Base-by-base conservation (phyloP, 1,140 invertebrate species). In the Ctenoplectra terminalis region DNA sequence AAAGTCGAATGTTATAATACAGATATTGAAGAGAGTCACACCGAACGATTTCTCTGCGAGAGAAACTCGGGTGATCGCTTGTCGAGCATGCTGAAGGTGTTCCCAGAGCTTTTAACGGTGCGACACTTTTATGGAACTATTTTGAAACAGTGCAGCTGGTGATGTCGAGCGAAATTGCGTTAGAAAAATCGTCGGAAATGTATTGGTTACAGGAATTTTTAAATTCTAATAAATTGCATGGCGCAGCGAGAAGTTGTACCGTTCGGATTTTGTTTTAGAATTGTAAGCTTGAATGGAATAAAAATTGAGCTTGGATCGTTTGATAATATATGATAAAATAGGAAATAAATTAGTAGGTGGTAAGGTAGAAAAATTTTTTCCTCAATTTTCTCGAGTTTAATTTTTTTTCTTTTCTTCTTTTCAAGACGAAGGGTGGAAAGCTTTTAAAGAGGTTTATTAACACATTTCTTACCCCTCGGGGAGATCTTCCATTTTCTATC, bases 61-160 rank as follows among this genome's bases (percentile, higher is more conserved):
- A 29, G 26, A n/a, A 20, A 67, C 40, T 67, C 9, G 26, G 17
- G n/a, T 46, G 23, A 70, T n/a, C 67, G 48, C 23, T 70, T 70
- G 34, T 70, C 31, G 66, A 34, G 11, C 43, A 50, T 15, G 20
- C 17, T 3, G 67, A 7, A 34, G 13, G 46, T 50, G 5, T 52
- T n/a, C 23, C 3, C 20, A 20, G 8, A 50, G 43, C 40, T 46
- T 69, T 23, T 13, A 50, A 69, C 43, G 17, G 29, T 9, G 17
- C 46, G 11, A 50, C 29, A 34, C 0, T 52, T 69, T 34, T 34
- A 69, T 17, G 6, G 2, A 15, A 23, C 29, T n/a, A 23, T 50
- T 50, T 31, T 34, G 4, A 50, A 34, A 50, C 9, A 34, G 13
- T 31, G 63, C 31, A 15, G 2, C 2, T 13, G 0, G 26, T n/a